Evolutionary conservation across 2,888 invertebrate species (phyloP).

Genomic region (Pandemis heparana): DNA sequence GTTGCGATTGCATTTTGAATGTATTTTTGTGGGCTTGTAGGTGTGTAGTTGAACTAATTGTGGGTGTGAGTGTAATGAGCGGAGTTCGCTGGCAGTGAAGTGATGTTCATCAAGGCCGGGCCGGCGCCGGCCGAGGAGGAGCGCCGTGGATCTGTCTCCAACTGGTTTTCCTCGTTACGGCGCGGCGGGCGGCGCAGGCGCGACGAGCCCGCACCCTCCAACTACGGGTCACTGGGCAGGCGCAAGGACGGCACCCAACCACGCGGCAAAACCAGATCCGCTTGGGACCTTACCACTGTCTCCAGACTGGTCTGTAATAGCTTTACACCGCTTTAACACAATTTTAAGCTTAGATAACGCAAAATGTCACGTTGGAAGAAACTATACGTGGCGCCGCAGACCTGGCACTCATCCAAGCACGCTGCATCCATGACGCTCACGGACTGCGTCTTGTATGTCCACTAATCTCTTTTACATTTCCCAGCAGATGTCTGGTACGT

Average conservation of each 20-base stretch:
- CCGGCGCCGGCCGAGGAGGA: conserved; percentile 83
- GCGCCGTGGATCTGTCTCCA: conserved; percentile 89
- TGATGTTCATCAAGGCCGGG: conserved; percentile 84
- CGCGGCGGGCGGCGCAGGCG: conserved; percentile 84
- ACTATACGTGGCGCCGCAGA: conserved; percentile 66
- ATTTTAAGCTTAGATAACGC: conserved; percentile 35
- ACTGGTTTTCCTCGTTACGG: conserved; percentile 93
- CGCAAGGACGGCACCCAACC: conserved; percentile 78
- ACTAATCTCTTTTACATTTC: conserved; percentile 17
- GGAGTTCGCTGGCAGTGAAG: conserved; percentile 70
- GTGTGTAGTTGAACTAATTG: conserved; percentile 65
- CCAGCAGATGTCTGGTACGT: conserved; percentile 5
- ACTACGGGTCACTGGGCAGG: conserved; percentile 83
- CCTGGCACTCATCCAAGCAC: conserved; percentile 78
- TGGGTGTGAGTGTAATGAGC: conserved; percentile 68
- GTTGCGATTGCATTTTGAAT: conserved; percentile 63
- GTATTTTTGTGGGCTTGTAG: conserved; percentile 63
- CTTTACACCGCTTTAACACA: conserved; percentile 35
- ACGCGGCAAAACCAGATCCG: conserved; percentile 82
- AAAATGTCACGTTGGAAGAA: conserved; percentile 31
- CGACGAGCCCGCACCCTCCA: conserved; percentile 71
- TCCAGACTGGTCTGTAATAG: conserved; percentile 84
- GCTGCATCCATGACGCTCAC: conserved; percentile 77
- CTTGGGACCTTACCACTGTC: conserved; percentile 87
- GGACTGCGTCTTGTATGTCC: conserved; percentile 57